Conservation (phyloP, 1,140 invertebrate species). For the Contarinia nasturtii region DNA sequence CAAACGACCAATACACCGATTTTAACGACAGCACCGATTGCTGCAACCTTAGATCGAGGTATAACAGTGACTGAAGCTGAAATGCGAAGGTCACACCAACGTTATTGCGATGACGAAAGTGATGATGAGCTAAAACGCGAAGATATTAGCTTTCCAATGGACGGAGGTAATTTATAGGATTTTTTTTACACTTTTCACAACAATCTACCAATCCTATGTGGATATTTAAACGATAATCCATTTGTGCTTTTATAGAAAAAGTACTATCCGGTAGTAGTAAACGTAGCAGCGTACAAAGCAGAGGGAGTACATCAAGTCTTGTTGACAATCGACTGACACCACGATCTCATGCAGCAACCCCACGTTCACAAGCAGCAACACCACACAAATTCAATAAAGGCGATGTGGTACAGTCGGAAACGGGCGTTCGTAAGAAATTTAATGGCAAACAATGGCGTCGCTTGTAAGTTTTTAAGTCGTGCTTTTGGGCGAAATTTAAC, state of each 20-base stretch:
- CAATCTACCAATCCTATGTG: no score
- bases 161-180: conserved; percentile 37
- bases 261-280: conserved; percentile 55
- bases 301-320: conserved; percentile 70
- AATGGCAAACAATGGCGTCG: conserved; percentile 98
- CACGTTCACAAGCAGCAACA: conserved; percentile 77
- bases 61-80: neutral
- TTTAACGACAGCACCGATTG: conserved; percentile 25
- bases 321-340: conserved; percentile 64
- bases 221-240: no score
- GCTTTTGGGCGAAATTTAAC: conserved; percentile 30
- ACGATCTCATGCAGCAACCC: conserved; percentile 71
- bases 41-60: no score
- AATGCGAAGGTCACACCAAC: conserved; percentile 22
- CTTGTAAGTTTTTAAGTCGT: conserved; percentile 23
- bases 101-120: conserved; percentile 65
- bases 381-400: conserved; percentile 97
- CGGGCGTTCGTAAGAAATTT: conserved; percentile 95
- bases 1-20: conserved; percentile 9
- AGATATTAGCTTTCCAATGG: conserved; percentile 64
- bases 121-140: conserved; percentile 77
- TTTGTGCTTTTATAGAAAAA: conserved; percentile 4
- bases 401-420: conserved; percentile 89
- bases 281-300: conserved; percentile 72
- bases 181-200: no score